Evolutionary conservation across 2,888 invertebrate species (phyloP).

Genomic region (Actias luna): DNA sequence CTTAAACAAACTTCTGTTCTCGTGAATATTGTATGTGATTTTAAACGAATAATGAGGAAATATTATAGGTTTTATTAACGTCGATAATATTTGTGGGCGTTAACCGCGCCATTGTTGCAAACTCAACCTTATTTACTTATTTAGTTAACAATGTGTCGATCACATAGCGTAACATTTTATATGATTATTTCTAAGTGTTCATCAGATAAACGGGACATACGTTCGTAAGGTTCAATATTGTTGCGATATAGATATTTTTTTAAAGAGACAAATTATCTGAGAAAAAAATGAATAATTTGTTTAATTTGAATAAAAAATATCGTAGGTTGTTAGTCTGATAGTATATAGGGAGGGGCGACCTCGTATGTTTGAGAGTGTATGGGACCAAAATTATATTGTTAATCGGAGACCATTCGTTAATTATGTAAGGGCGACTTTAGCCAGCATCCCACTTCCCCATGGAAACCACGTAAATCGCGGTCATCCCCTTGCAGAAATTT

Average conservation of each 20-base stretch:
- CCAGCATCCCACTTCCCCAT: too few relatives aligned
- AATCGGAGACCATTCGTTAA: too few relatives aligned
- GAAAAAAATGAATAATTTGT: not conserved
- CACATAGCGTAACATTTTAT: constrained; percentile 54
- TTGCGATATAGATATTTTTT: not conserved
- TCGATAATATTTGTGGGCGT: not conserved
- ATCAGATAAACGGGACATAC: constrained; percentile 45
- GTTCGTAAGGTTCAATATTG: constrained; percentile 4
- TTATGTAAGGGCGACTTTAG: too few relatives aligned
- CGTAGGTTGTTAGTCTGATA: constrained; percentile 34
- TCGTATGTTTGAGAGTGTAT: constrained; percentile 45
- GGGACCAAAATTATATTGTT: constrained; percentile 73
- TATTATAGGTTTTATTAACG: not conserved
- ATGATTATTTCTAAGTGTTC: constrained; percentile 61
- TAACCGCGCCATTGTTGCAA: constrained; percentile 24
- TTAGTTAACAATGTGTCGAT: constrained; percentile 57
- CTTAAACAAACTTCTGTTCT: not conserved
- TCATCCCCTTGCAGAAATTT: too few relatives aligned
- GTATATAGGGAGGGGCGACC: constrained; percentile 29
- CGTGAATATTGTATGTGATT: not conserved
- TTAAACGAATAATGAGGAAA: not conserved
- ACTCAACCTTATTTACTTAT: constrained; percentile 47
- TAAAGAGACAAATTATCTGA: not conserved
- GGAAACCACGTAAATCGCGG: too few relatives aligned
- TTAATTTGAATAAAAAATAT: constrained; percentile 40